Percentiles rank a stretch among this genome's conserved stretches.
Conservation (phyloP, 2,888 invertebrate genomes). For the Malthinus flaveolus region DNA sequence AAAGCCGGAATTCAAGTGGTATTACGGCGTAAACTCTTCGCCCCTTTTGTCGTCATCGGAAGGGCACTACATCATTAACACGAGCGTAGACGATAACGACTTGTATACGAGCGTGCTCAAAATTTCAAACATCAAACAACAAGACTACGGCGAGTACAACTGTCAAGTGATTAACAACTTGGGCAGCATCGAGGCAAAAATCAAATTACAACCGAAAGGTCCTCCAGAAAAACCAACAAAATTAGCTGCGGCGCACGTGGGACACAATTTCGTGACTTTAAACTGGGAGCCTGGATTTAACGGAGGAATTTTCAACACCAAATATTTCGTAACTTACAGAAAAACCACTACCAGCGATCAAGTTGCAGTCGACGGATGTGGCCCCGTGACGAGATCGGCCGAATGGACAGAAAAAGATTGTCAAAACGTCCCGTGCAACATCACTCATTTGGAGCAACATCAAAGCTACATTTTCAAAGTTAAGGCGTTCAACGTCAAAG, state of each 20-base stretch:
- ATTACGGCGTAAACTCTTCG: conserved; percentile 73
- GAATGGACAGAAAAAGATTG: conserved; percentile 88
- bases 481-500: conserved; percentile 86
- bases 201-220: conserved; percentile 83
- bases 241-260: conserved; percentile 71
- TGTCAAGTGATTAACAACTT: conserved; percentile 85
- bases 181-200: conserved; percentile 75
- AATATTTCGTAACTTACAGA: conserved; percentile 83
- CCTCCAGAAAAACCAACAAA: conserved; percentile 82
- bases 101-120: conserved; percentile 79
- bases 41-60: conserved; percentile 79
- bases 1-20: conserved; percentile 92
- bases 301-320: conserved; percentile 84
- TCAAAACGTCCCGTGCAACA: conserved; percentile 84
- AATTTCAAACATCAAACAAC: conserved; percentile 74
- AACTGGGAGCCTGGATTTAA: conserved; percentile 91
- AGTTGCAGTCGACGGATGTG: conserved; percentile 65
- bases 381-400: conserved; percentile 59
- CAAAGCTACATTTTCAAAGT: conserved; percentile 85
- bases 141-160: conserved; percentile 90
- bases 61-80: conserved; percentile 84
- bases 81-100: conserved; percentile 81
- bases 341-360: conserved; percentile 67
- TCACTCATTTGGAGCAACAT: conserved; percentile 83
- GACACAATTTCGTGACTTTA: conserved; percentile 77